Evolutionary conservation across 2,113 vertebrate species (phyloP).

Genomic region (Falco punctatus): DNA sequence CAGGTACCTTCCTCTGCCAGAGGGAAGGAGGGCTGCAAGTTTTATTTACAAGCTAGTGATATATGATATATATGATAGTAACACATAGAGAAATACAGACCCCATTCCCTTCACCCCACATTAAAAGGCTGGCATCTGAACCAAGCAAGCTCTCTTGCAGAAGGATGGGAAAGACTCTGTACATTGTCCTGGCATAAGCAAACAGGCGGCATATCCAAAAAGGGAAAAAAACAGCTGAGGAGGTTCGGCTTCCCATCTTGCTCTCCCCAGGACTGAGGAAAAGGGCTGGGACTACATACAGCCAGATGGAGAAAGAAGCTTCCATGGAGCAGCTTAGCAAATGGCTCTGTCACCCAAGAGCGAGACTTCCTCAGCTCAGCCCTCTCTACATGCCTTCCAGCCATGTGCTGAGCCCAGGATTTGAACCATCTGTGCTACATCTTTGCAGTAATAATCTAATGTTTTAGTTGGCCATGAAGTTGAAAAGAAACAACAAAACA

Average conservation of each 20-base stretch:
- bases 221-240: neutral
- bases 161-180: neutral
- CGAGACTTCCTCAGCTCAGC: neutral
- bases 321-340: neutral
- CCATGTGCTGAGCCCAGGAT: neutral
- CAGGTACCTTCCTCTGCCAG: neutral
- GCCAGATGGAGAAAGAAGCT: neutral
- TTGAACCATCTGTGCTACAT: slow-evolving; percentile 17
- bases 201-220: neutral
- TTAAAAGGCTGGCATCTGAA: neutral
- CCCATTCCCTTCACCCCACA: neutral
- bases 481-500: neutral
- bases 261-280: neutral
- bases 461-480: neutral
- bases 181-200: rapidly evolving
- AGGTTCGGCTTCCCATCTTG: neutral
- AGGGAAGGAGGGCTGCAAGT: neutral
- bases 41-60: neutral
- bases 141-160: too few species aligned
- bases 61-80: neutral
- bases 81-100: neutral
- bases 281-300: neutral
- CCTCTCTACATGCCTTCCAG: neutral
- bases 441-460: neutral
- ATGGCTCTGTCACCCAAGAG: neutral